These are phyloP conservation scores for Plotosus lineatus DNA, from an alignment of 2,113 vertebrate species.

Conservation along the genomic window DNA sequence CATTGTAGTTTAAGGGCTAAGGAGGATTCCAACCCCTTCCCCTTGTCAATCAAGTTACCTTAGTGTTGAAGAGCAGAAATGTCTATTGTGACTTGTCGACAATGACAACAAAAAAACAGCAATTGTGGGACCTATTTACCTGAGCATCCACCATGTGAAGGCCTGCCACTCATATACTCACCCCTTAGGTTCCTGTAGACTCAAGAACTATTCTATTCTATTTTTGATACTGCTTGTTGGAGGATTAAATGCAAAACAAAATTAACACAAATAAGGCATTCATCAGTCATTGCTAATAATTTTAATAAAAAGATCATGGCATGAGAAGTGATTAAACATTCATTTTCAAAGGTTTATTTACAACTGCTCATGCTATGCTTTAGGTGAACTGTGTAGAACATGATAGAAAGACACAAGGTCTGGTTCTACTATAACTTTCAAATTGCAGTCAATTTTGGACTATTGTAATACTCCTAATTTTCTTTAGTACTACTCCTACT, in stretches of 20 bases:
- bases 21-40: slow-evolving; percentile 39
- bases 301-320: not conserved
- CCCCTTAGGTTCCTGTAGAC: slow-evolving; percentile 66
- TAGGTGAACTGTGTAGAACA: not conserved
- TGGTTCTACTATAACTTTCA: not conserved
- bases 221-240: slow-evolving; percentile 64
- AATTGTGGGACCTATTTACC: slow-evolving; percentile 61
- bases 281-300: slow-evolving; percentile 28
- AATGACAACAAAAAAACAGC: slow-evolving; percentile 71
- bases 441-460: not conserved
- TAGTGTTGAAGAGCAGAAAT: slow-evolving; percentile 59
- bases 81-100: slow-evolving; percentile 66
- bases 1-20: slow-evolving; percentile 60
- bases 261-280: slow-evolving; percentile 19
- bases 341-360: not conserved
- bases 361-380: not conserved
- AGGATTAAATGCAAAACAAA: slow-evolving; percentile 62
- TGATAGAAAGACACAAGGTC: not conserved
- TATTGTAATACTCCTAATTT: no score
- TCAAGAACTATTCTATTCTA: slow-evolving; percentile 56
- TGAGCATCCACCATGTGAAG: slow-evolving; percentile 61
- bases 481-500: no score
- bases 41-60: slow-evolving; percentile 46
- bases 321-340: not conserved
- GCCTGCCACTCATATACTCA: slow-evolving; percentile 61